Percentiles rank a stretch among this genome's conserved stretches.
Conservation (phyloP, 2,797 vertebrate genomes). For the Lutjanus argentimaculatus region DNA sequence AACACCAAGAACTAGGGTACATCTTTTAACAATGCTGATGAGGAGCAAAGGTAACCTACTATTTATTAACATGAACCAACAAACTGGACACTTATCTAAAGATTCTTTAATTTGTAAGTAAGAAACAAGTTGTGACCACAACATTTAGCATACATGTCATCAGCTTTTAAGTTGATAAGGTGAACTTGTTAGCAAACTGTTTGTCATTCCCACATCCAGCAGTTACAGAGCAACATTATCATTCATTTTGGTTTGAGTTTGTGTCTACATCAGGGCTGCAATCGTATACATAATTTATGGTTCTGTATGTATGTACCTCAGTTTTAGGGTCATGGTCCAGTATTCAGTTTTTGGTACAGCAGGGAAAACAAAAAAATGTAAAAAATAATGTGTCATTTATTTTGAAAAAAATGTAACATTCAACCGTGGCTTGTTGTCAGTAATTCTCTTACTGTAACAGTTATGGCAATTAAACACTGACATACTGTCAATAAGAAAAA, state of each 20-base stretch:
- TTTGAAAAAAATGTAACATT: too few relatives aligned
- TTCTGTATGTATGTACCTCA: too few relatives aligned
- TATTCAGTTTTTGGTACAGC: too few relatives aligned
- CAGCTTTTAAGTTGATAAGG: background rate
- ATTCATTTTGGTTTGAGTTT: background rate
- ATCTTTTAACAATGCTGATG: background rate
- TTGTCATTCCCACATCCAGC: background rate
- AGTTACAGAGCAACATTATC: background rate
- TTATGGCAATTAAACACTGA: too few relatives aligned
- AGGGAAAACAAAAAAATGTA: too few relatives aligned
- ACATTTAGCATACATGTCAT: background rate
- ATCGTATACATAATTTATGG: too few relatives aligned
- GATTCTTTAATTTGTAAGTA: background rate
- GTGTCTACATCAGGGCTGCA: background rate
- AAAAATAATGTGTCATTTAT: too few relatives aligned
- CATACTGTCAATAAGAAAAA: too few relatives aligned
- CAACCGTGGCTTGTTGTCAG: too few relatives aligned
- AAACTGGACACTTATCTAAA: background rate
- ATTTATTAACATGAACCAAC: background rate
- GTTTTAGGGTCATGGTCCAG: too few relatives aligned
- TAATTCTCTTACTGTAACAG: too few relatives aligned
- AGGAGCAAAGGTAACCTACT: background rate
- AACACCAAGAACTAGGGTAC: constrained; percentile 1
- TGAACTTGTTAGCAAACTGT: background rate
- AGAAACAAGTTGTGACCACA: background rate